phyloP scores from a whole-genome alignment of 2,797 vertebrate species.

The Liasis olivaceus region DNA sequence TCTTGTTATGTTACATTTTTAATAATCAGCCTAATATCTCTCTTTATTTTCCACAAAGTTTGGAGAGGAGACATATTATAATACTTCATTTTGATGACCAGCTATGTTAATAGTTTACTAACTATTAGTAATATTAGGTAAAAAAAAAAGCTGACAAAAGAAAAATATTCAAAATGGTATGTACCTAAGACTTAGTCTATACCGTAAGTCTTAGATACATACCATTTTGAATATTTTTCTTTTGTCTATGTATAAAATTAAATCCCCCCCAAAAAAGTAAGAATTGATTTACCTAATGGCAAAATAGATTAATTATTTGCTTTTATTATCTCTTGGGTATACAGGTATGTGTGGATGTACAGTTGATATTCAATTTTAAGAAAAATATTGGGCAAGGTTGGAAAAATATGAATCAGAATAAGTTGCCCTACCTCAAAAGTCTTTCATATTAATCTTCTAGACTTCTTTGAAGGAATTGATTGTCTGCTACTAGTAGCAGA shows the following conservation, averaged over 20 bases:
- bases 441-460: no score
- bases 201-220: background rate
- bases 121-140: background rate
- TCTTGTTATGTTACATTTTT: background rate
- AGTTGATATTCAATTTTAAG: no score
- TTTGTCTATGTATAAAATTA: background rate
- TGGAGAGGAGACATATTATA: background rate
- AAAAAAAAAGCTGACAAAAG: background rate
- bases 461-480: no score
- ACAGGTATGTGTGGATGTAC: no score
- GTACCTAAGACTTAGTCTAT: background rate
- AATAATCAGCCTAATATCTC: background rate
- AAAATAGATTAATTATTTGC: no score
- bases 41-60: background rate
- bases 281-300: background rate
- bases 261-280: background rate
- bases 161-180: background rate
- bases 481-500: no score
- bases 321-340: no score
- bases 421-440: no score
- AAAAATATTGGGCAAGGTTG: no score
- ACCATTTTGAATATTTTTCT: background rate
- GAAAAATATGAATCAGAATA: no score
- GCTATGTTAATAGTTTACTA: background rate
- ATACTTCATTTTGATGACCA: background rate